Evolutionary conservation across 2,888 invertebrate genomes (phyloP), one percentile per base, ranked within the genome.

Genomic region (Cantharis lateralis): DNA sequence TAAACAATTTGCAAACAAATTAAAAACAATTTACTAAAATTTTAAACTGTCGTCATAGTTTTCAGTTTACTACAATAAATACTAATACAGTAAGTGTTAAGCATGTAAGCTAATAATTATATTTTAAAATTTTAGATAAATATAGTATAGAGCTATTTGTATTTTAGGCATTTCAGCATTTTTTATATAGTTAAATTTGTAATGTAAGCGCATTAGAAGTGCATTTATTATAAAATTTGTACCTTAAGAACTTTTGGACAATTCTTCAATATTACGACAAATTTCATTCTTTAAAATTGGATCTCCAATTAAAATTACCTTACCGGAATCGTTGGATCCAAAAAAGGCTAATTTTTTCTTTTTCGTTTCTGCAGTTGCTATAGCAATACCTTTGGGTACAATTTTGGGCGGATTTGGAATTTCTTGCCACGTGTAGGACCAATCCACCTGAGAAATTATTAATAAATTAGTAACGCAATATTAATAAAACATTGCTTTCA

Each of bases 341-440:
- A 94, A 94, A 83, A 94, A 87, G 61, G 91, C 91, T 4, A 92
- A 87, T 66, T 92, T 89, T 86, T 92, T 93, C 84, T 89, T 92
- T 83, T 91, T 91, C 18, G 88, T 88, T 73, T 90, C 90, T 63
- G 88, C 87, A 0, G 91, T 89, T 63, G 90, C 89, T 77, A 94
- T 90, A 84, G 91, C 90, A 5, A 96, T 91, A 69, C 96, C 96
- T 85, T 92, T 93, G 63, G 91, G 91, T 1, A 93, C 92, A 5
- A 93, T 87, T 72, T 91, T 91, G 7, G 95, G 94, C 32, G 91
- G 89, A 70, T 92, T 92, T 68, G 91, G 91, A 13, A 96, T 89
- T 83, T 96, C 96, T 75, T 91, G 89, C 95, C 95, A 97, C 0
- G 93, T 92, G 84, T 93, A 93, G 0, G 92, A 88, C 95, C 95